Conservation (phyloP, 2,113 vertebrate genomes). For the Calyptomena viridis region DNA sequence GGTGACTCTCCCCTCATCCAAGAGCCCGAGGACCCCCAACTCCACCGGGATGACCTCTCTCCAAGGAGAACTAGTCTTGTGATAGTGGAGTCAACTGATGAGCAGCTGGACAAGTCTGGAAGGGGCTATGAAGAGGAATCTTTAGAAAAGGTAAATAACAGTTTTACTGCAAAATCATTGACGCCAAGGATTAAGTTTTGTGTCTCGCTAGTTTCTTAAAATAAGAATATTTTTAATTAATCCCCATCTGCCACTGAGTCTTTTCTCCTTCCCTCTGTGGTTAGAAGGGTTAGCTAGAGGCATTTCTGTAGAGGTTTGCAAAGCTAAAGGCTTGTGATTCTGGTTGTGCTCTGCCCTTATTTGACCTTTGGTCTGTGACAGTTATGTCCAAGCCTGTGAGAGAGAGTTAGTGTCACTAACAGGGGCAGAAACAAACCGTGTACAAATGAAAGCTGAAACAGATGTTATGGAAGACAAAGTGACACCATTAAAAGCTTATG, state of each 20-base stretch:
- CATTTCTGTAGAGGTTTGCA: not conserved
- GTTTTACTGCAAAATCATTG: not conserved
- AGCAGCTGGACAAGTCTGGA: conserved; percentile 72
- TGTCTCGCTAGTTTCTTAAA: rapidly evolving
- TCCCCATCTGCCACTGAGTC: not conserved
- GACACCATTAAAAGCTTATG: not conserved
- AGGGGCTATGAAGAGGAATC: conserved; percentile 75
- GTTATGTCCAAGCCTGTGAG: not conserved
- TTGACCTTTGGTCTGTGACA: not conserved
- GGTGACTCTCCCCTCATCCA: conserved; percentile 77
- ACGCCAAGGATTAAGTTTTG: not conserved
- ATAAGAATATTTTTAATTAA: not conserved
- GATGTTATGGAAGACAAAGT: not conserved
- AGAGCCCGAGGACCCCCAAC: conserved; percentile 62
- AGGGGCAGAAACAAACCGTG: not conserved
- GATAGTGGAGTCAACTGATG: conserved; percentile 77
- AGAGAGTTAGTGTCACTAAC: not conserved
- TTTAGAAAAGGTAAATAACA: conserved; percentile 83
- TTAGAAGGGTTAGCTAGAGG: not conserved
- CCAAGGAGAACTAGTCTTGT: conserved; percentile 68
- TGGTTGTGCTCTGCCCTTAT: not conserved
- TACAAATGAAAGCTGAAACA: not conserved
- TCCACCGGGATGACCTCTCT: conserved; percentile 32
- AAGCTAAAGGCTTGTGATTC: not conserved
- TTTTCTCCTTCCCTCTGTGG: not conserved